phyloP scores from a whole-genome alignment of 2,888 invertebrate species.

The Drosophila histrio region DNA sequence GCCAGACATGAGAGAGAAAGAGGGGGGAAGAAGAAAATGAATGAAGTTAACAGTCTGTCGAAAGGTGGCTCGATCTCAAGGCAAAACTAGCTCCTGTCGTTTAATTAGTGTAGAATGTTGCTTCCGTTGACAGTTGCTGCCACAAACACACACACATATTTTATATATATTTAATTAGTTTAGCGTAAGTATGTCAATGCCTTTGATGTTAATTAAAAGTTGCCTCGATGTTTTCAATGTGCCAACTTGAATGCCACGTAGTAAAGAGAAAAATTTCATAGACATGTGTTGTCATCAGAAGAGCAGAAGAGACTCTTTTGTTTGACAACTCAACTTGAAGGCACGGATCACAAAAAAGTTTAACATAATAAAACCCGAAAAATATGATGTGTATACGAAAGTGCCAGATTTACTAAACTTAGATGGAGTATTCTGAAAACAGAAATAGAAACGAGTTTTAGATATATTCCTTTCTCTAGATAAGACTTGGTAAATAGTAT shows the following conservation, averaged over 20 bases:
- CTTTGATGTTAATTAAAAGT: constrained; percentile 65
- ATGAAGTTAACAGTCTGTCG: constrained; percentile 30
- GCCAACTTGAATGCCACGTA: constrained; percentile 23
- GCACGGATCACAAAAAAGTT: too few relatives aligned
- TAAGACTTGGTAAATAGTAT: too few relatives aligned
- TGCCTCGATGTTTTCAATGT: constrained; percentile 30
- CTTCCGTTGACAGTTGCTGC: constrained; percentile 23
- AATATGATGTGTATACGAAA: too few relatives aligned
- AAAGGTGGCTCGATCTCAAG: background rate
- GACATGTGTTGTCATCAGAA: background rate
- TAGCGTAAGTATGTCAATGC: constrained; percentile 24
- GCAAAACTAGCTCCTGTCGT: constrained; percentile 19
- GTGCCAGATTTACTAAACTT: too few relatives aligned
- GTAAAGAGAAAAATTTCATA: constrained; percentile 19
- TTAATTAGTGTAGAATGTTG: constrained; percentile 58
- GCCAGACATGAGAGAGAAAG: background rate
- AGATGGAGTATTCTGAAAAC: too few relatives aligned
- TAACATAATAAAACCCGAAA: too few relatives aligned
- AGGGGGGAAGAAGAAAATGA: constrained; percentile 6
- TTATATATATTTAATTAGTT: constrained; percentile 62
- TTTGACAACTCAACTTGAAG: too few relatives aligned
- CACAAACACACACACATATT: constrained; percentile 17
- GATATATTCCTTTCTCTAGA: too few relatives aligned
- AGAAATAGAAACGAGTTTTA: too few relatives aligned
- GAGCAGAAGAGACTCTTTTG: background rate